A percentile compares a stretch with the other conserved stretches of the same genome.
phyloP scores from a whole-genome alignment of 2,797 vertebrate species.

The Syngnathus rostellatus region DNA sequence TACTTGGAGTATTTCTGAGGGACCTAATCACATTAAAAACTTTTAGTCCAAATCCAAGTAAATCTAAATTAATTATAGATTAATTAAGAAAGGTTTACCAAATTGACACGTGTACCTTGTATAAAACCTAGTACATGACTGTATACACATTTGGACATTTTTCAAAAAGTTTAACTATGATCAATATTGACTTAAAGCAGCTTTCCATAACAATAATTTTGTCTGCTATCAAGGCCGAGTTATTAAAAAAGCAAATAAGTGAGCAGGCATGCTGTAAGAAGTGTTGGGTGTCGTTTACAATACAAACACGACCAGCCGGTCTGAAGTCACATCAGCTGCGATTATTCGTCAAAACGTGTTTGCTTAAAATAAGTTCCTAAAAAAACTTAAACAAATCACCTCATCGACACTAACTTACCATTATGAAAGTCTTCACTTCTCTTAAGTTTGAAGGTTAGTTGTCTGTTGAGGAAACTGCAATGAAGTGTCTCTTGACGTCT shows the following conservation, averaged over 20 bases:
- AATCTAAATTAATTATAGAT: neutral
- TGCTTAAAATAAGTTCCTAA: neutral
- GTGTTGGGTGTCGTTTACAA: slow-evolving; percentile 2
- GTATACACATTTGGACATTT: neutral
- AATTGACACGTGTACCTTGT: neutral
- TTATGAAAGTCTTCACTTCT: neutral
- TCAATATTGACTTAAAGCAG: too few relatives aligned
- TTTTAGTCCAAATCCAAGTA: neutral
- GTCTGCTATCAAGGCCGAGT: neutral
- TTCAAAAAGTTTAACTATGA: neutral
- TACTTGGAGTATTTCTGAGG: neutral
- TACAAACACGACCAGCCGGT: slow-evolving; percentile 13
- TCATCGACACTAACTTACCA: neutral
- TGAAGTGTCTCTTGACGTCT: neutral
- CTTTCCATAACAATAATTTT: neutral
- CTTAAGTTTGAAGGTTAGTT: neutral
- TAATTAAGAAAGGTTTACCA: neutral
- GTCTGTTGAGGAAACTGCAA: neutral
- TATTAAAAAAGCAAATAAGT: neutral
- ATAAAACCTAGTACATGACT: neutral
- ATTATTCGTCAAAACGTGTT: slow-evolving; percentile 13
- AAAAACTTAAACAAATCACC: neutral
- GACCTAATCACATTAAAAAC: neutral
- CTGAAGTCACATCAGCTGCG: slow-evolving; percentile 11
- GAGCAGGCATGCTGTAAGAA: neutral